Evolutionary conservation across 2,797 vertebrate species (phyloP), one percentile per base, ranked within the genome.

Genomic region (Crocodylus rhombifer): DNA sequence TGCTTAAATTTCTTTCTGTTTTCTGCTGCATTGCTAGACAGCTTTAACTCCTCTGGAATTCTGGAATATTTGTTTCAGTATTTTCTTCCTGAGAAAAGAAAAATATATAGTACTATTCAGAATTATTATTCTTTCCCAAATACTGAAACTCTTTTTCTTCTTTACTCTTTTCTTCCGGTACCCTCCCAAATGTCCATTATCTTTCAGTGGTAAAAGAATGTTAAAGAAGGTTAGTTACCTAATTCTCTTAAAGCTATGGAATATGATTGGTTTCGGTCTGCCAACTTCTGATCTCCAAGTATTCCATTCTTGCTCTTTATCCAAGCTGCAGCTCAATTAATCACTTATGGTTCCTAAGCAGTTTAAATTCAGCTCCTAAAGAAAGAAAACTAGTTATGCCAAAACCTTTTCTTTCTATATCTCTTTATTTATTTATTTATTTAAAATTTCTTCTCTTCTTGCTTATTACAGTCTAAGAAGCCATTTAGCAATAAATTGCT

Each of bases 261-360:
- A 9, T 28, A 62, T 2, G 3, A 65, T 25, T 23, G 81, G 28
- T 87, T 88, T 81, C 71, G 74, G n/a, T 26, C 28, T 86, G 5
- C 62, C 86, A 58, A 80, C 14, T 33, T 88, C 90, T 86, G 65
- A 14, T 90, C 87, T 84, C 90, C 76, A 88, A 76, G 21, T 87
- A 78, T 13, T 69, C 10, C 25, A 57, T 58, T 25, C 21, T 21
- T 74, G 33, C 21, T 69, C n/a, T 14, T 75, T 60, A 64, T 25
- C 3, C 3, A n/a, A 75, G 21, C 57, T 51, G 56, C 69, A 51
- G 42, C 42, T 51, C 42, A 51, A 86, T 87, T 92, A 89, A 77
- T 56, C 65, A 65, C 14, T 63, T 81, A 61, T 62, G 42, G 42
- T 51, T 51, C 42, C 42, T 51, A 51, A 51, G 42, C 42, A 51